A percentile compares a stretch with the other conserved stretches of the same genome.
phyloP scores from a whole-genome alignment of 2,113 vertebrate genomes.

The Pangasianodon hypophthalmus region DNA sequence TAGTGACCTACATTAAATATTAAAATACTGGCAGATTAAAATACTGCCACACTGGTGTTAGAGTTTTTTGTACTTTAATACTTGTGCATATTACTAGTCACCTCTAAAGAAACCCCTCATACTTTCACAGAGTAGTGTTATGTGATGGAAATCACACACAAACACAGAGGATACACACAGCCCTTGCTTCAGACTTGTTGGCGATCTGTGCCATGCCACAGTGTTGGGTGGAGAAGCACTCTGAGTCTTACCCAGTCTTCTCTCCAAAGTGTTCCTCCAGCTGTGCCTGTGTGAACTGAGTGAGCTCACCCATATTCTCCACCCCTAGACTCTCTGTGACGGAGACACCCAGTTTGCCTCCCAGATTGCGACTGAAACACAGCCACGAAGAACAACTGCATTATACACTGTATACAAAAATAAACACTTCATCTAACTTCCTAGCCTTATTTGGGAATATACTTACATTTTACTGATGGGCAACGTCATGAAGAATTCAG shows the following conservation, averaged over 20 bases:
- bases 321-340: conserved; percentile 80
- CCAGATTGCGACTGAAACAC: conserved; percentile 82
- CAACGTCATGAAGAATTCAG: conserved; percentile 84
- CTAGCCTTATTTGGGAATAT: neutral
- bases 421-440: neutral
- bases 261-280: conserved; percentile 89
- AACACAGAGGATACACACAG: neutral
- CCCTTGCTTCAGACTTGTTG: neutral
- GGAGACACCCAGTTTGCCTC: conserved; percentile 90
- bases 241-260: conserved; percentile 83
- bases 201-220: neutral
- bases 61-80: neutral
- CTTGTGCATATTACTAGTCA: neutral
- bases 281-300: conserved; percentile 78
- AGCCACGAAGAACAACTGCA: conserved; percentile 4
- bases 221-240: neutral
- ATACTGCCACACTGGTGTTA: no score
- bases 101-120: neutral
- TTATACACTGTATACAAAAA: neutral
- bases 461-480: conserved; percentile 91
- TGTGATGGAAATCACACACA: no score
- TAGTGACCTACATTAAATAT: neutral
- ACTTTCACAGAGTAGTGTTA: neutral
- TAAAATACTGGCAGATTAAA: neutral
- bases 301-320: conserved; percentile 88